Evolutionary conservation across 1,140 invertebrate genomes (phyloP), one percentile per base, ranked within the genome.

Genomic region (Tetramorium alpestre): DNA sequence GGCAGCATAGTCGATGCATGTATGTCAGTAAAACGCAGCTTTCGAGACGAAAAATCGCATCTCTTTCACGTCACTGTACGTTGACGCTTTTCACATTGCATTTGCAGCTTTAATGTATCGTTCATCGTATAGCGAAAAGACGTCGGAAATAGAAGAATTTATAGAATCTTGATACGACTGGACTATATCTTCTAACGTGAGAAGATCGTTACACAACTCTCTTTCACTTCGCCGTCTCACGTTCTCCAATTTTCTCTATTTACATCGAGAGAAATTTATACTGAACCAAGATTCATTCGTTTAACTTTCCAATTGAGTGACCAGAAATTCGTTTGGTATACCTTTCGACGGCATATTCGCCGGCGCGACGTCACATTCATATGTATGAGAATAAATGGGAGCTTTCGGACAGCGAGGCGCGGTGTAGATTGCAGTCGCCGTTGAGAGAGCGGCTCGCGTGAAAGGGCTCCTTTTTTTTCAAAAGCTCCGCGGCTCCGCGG

Each of bases 31-130:
- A 81, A 70, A 38, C 22, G 64, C 16, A 44, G 49, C 49, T 81
- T 81, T 81, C 10, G 47, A 54, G 64, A 25, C 77, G 44, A 69
- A 80, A 80, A 80, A 51, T 80, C 77, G 5, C 77, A 11, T 49
- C 41, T 65, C 44, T 78, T 65, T 65, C 41, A 47, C 5, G 25
- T 80, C 62, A 25, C 10, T 8, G n/a, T 11, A 10, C 18, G 18
- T 62, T 11, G 62, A 80, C n/a, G 33, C 22, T 13, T 65, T 78
- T 78, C 11, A 11, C 11, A 62, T 51, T 67, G 28, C n/a, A 41
- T 41, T 25, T 62, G 64, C 77, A 54, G 3, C 47, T 81, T 81
- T 56, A 81, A 70, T 41, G 8, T 18, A 44, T 13, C 22, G 18
- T 56, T 25, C 16, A 16, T 64, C 58, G 7, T 44, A 28, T 77